Base-by-base conservation (phyloP, 2,888 invertebrate genomes). In the Stratiomys singularior region DNA sequence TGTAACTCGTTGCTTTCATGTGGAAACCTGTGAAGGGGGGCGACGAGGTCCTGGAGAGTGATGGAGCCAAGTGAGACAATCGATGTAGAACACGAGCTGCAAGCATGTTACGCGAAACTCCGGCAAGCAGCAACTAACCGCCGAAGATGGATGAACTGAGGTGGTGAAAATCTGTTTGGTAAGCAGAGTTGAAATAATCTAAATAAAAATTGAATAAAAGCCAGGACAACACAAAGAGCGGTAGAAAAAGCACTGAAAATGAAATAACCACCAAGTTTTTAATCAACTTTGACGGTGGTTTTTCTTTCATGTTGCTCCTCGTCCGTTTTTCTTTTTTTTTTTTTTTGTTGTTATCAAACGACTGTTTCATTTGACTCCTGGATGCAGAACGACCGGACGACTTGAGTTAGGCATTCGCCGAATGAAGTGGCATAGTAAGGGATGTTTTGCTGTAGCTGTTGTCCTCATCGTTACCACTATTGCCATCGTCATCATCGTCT, bases 191-290 rank as follows among this genome's bases (percentile, higher is more conserved):
- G 47, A 37, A 37, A 37, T 5, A 37, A 47, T 69, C 25, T 15
- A 46, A 69, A 18, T 13, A 47, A 69, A n/a, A 69, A 46, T 9
- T 13, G 69, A 66, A 30, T 25, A 25, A 69, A 18, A 9, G 46
- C 21, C 23, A 11, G 13, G 60, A 21, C 18, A 60, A 25, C 60
- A 25, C 18, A 21, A 18, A 23, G 15, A 5, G 18, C 9, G 25
- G 25, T 18, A 56, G 25, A 60, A 46, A 47, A 69, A 47, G 9
- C 18, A 69, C 18, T 44, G 66, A 47, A 69, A 69, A 69, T 47
- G 69, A 69, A 69, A 69, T 69, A 69, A 69, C 69, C 69, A 25
- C 69, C 69, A 69, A 69, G 69, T 69, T 69, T 69, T 69, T 69
- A 47, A 69, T 69, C 69, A 69, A 69, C 69, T 69, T 69, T 46